phyloP scores from a whole-genome alignment of 2,797 vertebrate species.

The Ibycter americanus region DNA sequence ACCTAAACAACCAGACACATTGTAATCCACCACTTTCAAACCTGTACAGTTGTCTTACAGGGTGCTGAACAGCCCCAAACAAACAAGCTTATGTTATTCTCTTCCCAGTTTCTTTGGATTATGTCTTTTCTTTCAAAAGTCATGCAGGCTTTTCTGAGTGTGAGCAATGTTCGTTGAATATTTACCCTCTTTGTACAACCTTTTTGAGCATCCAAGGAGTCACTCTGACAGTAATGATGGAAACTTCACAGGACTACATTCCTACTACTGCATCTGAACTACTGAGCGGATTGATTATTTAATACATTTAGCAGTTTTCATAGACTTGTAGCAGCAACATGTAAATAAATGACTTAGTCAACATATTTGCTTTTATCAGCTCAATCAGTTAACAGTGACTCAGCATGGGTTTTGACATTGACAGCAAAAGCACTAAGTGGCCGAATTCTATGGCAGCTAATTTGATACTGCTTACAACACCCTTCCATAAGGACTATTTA shows the following conservation, averaged over 20 bases:
- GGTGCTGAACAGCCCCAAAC: background rate
- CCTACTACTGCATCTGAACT: background rate
- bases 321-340: background rate
- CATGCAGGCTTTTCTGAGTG: background rate
- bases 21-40: background rate
- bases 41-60: background rate
- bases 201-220: background rate
- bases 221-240: background rate
- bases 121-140: background rate
- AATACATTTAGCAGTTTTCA: background rate
- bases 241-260: background rate
- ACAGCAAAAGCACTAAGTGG: conserved; percentile 12
- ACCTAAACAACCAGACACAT: background rate
- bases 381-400: conserved; percentile 19
- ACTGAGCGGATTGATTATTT: background rate
- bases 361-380: background rate
- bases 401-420: background rate
- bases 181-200: background rate
- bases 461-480: conserved; percentile 41
- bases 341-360: background rate
- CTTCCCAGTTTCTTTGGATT: background rate
- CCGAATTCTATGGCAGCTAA: conserved; percentile 34
- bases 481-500: background rate
- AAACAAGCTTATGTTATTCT: background rate
- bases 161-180: background rate